These are phyloP conservation scores for Helleia helle DNA, from an alignment of 2,888 invertebrate genomes.

Conservation along the genomic window DNA sequence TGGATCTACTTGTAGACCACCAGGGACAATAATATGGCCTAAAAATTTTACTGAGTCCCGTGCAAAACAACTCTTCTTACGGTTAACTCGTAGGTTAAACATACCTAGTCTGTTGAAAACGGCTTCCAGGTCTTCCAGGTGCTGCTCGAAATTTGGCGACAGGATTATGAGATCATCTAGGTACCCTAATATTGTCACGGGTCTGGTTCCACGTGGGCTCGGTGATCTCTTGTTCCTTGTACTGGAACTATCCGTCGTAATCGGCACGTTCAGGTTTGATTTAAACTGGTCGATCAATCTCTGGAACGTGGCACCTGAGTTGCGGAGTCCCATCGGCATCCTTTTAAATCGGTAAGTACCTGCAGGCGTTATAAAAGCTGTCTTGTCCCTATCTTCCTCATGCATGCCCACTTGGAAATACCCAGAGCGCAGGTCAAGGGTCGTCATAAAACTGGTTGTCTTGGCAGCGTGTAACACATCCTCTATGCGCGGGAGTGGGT, in stretches of 20 bases:
- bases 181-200: slow-evolving; percentile 13
- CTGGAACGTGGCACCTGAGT: slow-evolving; percentile 25
- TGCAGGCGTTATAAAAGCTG: slow-evolving; percentile 19
- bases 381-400: slow-evolving; percentile 19
- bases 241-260: too few species aligned
- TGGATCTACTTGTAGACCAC: too few species aligned
- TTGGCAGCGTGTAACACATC: slow-evolving; percentile 25
- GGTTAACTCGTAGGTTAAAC: slow-evolving; percentile 24
- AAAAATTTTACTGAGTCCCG: slow-evolving; percentile 26
- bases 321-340: slow-evolving; percentile 23
- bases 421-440: slow-evolving; percentile 21
- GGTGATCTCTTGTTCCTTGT: too few species aligned
- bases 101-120: slow-evolving; percentile 23
- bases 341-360: slow-evolving; percentile 22
- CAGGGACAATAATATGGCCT: slow-evolving; percentile 27
- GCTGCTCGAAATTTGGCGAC: slow-evolving; percentile 23
- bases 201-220: too few species aligned
- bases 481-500: slow-evolving; percentile 25
- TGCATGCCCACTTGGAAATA: slow-evolving; percentile 23
- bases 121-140: slow-evolving; percentile 25
- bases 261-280: slow-evolving; percentile 16
- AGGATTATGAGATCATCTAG: slow-evolving; percentile 28
- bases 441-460: slow-evolving; percentile 20
- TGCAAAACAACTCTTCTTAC: slow-evolving; percentile 27
- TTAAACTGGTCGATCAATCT: slow-evolving; percentile 22